Percentiles rank a stretch among this genome's conserved stretches.
Evolutionary conservation across 2,113 vertebrate species (phyloP).

Genomic region (Eidolon helvum): DNA sequence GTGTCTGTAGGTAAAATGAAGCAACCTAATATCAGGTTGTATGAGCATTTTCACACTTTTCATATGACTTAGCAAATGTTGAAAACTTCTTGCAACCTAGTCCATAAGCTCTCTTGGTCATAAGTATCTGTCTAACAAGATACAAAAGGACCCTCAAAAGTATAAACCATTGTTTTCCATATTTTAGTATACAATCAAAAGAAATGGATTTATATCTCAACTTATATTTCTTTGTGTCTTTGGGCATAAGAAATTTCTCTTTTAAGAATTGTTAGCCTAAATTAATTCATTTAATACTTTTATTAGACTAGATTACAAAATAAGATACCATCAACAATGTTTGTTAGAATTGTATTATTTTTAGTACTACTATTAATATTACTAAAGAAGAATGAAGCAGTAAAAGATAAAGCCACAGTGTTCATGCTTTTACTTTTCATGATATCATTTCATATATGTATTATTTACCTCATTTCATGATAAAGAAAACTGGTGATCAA

Average conservation of each 20-base stretch:
- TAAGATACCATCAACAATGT: not conserved
- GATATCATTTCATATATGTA: not conserved
- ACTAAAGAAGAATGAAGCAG: not conserved
- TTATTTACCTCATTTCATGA: not conserved
- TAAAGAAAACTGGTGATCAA: not conserved
- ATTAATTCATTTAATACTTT: not conserved
- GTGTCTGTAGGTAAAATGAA: constrained; percentile 8
- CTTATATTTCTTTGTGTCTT: not conserved
- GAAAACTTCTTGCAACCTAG: not conserved
- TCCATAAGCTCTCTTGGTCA: not conserved
- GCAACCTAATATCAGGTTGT: not conserved
- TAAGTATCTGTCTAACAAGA: not conserved
- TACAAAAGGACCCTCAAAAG: not conserved
- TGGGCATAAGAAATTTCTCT: not conserved
- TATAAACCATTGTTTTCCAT: not conserved
- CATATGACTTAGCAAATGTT: constrained; percentile 14
- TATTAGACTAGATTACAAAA: not conserved
- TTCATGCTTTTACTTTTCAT: not conserved
- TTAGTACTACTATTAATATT: not conserved
- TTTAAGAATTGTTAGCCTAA: not conserved
- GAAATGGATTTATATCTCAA: not conserved
- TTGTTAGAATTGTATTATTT: not conserved
- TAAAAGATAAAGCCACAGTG: not conserved
- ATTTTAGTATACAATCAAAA: not conserved
- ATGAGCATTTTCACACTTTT: constrained; percentile 46